These are phyloP conservation scores for Phlogophora meticulosa DNA, from an alignment of 2,888 invertebrate species.

Conservation along the genomic window DNA sequence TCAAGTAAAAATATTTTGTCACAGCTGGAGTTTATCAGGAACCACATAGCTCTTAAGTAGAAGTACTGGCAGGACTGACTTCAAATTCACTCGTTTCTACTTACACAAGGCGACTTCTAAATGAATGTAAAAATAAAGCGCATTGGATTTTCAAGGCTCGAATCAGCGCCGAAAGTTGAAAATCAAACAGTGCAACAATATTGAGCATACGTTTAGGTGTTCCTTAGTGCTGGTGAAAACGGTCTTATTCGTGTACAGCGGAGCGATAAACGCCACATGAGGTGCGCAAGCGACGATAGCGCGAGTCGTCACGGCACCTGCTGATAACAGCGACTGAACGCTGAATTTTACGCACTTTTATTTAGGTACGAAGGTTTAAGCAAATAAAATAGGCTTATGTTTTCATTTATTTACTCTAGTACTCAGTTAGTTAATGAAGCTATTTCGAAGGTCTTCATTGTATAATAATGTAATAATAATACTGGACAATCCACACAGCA, in stretches of 20 bases:
- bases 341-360: constrained; percentile 58
- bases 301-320: constrained; percentile 61
- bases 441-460: background rate
- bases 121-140: too few species aligned
- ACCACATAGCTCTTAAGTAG: constrained; percentile 23
- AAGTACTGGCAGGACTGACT: constrained; percentile 38
- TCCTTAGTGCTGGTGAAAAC: too few species aligned
- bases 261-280: constrained; percentile 61
- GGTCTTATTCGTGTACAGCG: constrained; percentile 54
- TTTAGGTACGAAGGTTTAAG: constrained; percentile 30
- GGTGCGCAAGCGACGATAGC: constrained; percentile 63
- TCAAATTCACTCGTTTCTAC: constrained; percentile 40
- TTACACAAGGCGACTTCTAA: too few species aligned
- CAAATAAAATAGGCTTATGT: constrained; percentile 19
- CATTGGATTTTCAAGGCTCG: too few species aligned
- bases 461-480: too few species aligned
- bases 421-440: background rate
- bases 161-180: too few species aligned
- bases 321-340: constrained; percentile 63
- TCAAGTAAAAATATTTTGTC: constrained; percentile 34
- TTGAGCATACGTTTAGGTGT: too few species aligned
- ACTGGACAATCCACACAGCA: too few species aligned
- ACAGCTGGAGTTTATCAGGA: constrained; percentile 46
- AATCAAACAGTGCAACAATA: too few species aligned
- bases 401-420: background rate